Base-by-base conservation (phyloP, 2,797 vertebrate genomes). In the Pseudocheirus occidentalis region DNA sequence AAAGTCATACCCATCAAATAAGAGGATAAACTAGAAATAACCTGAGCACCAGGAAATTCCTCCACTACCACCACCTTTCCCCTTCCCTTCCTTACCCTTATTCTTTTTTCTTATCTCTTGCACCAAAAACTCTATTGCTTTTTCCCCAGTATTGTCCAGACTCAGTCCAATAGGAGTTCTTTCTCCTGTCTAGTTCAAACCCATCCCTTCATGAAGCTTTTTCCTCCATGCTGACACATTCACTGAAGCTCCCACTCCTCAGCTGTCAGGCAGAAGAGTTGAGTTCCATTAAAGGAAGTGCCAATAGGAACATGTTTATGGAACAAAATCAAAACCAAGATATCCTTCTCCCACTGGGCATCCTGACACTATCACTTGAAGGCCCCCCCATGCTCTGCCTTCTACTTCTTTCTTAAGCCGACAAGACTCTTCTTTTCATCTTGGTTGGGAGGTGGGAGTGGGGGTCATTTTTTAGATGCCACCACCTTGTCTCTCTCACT, bases 241-340 rank as follows among this genome's bases (percentile, higher is more conserved):
- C 93, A 55, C 0, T 52, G 94, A 91, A 50, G 55, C 94, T 94
- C 50, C 95, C 56, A 90, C 0, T 29, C 46, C n/a, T 62, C 96
- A 11, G 91, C 95, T 97, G 90, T 97, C 94, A 96, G 4, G 2
- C 90, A 97, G 55, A 29, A 52, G 95, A 59, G 21, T 81, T 96
- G 95, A 91, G 53, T 93, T 98, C 97, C 73, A 93, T 97, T 94
- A 96, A 13, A 90, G 97, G 66, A 96, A 66, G 94, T 96, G 94
- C 96, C 93, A 97, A 93, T 94, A 97, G 52, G 81, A 73, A 95
- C 93, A 91, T 97, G 46, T 96, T 97, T 96, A 94, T 93, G 96
- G 94, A 97, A 95, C 50, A 98, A 97, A 98, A 94, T 98, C 96
- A 97, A 97, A 98, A 94, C 62, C 87, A 95, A 97, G 96, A 95